Evolutionary conservation across 2,888 invertebrate genomes (phyloP).

Genomic region (Flexamia atlantica): DNA sequence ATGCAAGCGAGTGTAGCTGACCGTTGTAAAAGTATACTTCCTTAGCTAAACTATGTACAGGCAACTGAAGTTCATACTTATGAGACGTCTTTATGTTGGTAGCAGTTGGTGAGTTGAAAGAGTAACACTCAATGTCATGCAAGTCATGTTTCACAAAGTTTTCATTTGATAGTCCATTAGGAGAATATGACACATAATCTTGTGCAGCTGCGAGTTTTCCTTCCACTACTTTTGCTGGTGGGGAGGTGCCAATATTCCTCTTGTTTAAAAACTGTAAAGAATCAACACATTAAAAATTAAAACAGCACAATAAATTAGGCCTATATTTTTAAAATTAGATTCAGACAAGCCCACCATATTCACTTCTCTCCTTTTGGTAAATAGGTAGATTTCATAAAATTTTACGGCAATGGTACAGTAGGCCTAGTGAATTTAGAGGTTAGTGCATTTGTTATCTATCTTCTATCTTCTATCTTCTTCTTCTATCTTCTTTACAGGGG

Average conservation of each 20-base stretch:
- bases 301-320: background rate
- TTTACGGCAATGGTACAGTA: too few relatives aligned
- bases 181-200: background rate
- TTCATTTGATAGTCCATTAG: background rate
- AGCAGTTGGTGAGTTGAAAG: background rate
- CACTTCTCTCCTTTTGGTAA: too few relatives aligned
- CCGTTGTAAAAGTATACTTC: slow-evolving; percentile 12
- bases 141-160: background rate
- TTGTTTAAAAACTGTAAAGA: slow-evolving; percentile 42
- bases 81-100: background rate
- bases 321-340: too few relatives aligned
- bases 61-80: background rate
- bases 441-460: too few relatives aligned
- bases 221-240: background rate
- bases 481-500: too few relatives aligned
- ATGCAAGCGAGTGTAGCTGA: background rate
- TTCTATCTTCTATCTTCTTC: too few relatives aligned
- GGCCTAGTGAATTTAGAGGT: too few relatives aligned
- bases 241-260: slow-evolving; percentile 9
- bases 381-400: too few relatives aligned
- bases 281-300: background rate
- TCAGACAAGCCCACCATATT: too few relatives aligned
- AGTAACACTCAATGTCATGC: background rate
- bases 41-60: background rate
- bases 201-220: background rate